Percentiles rank a stretch among this genome's conserved stretches.
These are phyloP conservation scores for Clunio marinus DNA, from an alignment of 2,888 invertebrate species.

Conservation along the genomic window DNA sequence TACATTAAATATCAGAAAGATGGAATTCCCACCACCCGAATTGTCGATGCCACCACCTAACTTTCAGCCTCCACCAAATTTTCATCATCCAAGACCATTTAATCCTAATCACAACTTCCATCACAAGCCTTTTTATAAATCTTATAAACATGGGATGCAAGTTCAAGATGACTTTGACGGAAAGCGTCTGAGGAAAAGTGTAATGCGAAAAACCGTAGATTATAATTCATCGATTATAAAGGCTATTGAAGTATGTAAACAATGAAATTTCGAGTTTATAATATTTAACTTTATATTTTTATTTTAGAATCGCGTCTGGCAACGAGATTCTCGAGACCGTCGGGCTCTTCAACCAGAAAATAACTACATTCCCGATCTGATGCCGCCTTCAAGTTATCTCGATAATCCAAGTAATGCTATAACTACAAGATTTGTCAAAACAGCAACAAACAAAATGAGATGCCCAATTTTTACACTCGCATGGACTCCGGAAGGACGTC, in stretches of 20 bases:
- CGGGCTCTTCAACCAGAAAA: slow-evolving; percentile 90
- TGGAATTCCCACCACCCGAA: slow-evolving; percentile 44
- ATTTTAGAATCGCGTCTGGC: slow-evolving; percentile 84
- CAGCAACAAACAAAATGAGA: slow-evolving; percentile 99
- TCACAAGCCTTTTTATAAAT: neutral
- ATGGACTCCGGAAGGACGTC: slow-evolving; percentile 98
- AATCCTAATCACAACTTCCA: neutral
- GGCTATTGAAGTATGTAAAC: slow-evolving; percentile 70
- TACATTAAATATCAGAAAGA: slow-evolving; percentile 38
- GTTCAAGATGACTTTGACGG: slow-evolving; percentile 88
- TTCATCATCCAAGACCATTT: neutral
- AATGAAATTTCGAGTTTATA: neutral
- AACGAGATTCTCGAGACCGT: slow-evolving; percentile 85
- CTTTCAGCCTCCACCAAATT: neutral
- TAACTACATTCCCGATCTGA: slow-evolving; percentile 87
- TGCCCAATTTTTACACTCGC: slow-evolving; percentile 98
- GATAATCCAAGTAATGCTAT: slow-evolving; percentile 97
- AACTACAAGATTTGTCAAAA: slow-evolving; percentile 91
- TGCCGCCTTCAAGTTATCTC: slow-evolving; percentile 89
- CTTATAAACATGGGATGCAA: slow-evolving; percentile 21
- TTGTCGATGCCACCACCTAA: slow-evolving; percentile 22
- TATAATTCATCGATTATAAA: slow-evolving; percentile 93
- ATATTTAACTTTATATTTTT: neutral
- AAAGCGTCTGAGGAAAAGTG: slow-evolving; percentile 89
- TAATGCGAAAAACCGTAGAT: slow-evolving; percentile 96